Evolutionary conservation across 2,797 vertebrate genomes (phyloP).

Genomic region (Danio aesculapii): DNA sequence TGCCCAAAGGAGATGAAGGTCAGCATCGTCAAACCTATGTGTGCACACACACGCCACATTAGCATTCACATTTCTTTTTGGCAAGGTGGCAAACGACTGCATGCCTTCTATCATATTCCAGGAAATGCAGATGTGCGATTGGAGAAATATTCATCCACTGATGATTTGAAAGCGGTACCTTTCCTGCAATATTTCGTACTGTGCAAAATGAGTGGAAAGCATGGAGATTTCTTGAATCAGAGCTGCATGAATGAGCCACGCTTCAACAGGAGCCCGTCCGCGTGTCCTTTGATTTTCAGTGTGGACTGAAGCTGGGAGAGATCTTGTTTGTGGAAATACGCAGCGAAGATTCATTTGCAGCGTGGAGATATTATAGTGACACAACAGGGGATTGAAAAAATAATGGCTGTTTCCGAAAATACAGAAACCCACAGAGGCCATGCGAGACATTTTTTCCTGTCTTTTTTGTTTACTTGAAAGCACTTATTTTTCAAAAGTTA

Average conservation of each 20-base stretch:
- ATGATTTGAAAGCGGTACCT: conserved; percentile 11
- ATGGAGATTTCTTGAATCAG: conserved; percentile 12
- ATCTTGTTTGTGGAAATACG: background rate
- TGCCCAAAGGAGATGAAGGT: conserved; percentile 74
- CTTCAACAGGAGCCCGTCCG: conserved; percentile 1
- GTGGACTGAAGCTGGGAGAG: background rate
- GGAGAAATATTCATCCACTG: conserved; percentile 18
- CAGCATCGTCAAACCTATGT: conserved; percentile 54
- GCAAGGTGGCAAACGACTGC: background rate
- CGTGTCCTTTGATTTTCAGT: conserved; percentile 2
- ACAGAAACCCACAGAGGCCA: background rate
- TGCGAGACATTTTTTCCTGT: background rate
- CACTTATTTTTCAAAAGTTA: background rate
- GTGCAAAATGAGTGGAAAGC: background rate
- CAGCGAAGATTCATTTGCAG: background rate
- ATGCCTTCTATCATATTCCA: conserved; percentile 19
- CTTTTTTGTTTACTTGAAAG: background rate
- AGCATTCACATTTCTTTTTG: conserved; percentile 30
- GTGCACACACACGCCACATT: conserved; percentile 20
- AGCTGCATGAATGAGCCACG: background rate
- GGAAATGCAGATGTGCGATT: conserved; percentile 4
- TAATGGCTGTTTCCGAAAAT: background rate
- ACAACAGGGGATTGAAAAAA: conserved; percentile 9
- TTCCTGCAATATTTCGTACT: background rate
- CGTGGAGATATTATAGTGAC: background rate